These are phyloP conservation scores for Rallus limicola DNA, from an alignment of 2,113 vertebrate species.

Conservation along the genomic window DNA sequence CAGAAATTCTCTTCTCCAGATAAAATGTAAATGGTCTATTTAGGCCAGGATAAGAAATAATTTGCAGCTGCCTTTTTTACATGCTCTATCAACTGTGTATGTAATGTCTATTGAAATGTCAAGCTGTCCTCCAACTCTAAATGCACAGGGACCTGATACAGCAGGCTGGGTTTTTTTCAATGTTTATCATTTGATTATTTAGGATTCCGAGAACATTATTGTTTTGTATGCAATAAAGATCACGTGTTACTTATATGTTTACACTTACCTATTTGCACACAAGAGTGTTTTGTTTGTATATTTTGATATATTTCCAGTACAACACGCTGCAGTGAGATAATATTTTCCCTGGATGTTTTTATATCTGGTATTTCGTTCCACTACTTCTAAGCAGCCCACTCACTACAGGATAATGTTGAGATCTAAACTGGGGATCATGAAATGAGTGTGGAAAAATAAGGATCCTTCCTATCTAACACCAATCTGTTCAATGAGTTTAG, in stretches of 20 bases:
- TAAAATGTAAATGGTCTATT: not conserved
- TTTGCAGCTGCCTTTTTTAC: not conserved
- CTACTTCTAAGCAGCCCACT: not conserved
- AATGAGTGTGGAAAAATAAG: not conserved
- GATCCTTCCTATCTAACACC: not conserved
- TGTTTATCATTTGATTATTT: not conserved
- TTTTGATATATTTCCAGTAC: not conserved
- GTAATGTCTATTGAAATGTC: not conserved
- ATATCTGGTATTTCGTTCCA: not conserved
- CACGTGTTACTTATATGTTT: not conserved
- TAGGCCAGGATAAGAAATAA: not conserved
- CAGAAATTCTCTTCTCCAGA: not conserved
- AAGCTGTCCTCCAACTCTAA: not conserved
- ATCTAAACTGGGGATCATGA: not conserved
- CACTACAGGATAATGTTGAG: not conserved
- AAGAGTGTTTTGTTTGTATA: not conserved
- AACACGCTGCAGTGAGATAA: not conserved
- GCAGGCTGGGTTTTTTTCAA: not conserved
- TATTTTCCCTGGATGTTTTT: not conserved
- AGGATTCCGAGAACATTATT: not conserved
- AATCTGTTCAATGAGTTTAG: not conserved
- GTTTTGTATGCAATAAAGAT: not conserved
- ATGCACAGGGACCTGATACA: not conserved
- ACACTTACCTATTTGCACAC: not conserved
- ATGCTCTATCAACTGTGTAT: not conserved